A percentile compares a stretch with the other conserved stretches of the same genome.
These are phyloP conservation scores for Octonoba sinensis DNA, from an alignment of 2,888 invertebrate genomes.

Conservation along the genomic window DNA sequence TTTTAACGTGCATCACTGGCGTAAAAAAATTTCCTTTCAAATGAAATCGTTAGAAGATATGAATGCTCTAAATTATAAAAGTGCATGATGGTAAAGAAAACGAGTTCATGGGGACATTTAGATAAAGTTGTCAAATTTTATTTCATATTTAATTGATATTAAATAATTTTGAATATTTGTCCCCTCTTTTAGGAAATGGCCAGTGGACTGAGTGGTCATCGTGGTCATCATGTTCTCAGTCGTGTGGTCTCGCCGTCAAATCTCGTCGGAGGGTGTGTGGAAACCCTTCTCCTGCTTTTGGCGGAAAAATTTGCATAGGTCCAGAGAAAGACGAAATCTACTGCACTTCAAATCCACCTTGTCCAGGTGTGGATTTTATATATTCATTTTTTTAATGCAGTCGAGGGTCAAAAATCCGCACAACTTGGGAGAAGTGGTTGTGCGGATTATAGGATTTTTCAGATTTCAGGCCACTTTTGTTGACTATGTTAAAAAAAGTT, in stretches of 20 bases:
- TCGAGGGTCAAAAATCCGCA: too few species aligned
- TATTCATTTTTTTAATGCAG: neutral
- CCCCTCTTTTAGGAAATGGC: slow-evolving; percentile 77
- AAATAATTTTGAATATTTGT: neutral
- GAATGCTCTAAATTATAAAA: neutral
- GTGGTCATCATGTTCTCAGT: slow-evolving; percentile 89
- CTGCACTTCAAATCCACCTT: slow-evolving; percentile 86
- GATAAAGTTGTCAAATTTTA: neutral
- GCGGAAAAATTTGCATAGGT: slow-evolving; percentile 89
- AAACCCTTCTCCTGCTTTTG: slow-evolving; percentile 87
- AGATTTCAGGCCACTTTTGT: too few species aligned
- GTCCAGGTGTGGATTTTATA: slow-evolving; percentile 72
- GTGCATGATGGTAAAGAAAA: neutral
- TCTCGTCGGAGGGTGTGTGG: slow-evolving; percentile 84
- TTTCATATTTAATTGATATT: neutral
- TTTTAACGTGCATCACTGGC: neutral
- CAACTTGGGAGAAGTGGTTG: too few species aligned
- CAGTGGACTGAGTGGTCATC: slow-evolving; percentile 93
- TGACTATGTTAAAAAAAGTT: too few species aligned
- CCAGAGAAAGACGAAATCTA: slow-evolving; percentile 83
- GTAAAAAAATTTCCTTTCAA: neutral
- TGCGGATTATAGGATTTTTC: too few species aligned
- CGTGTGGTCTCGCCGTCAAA: slow-evolving; percentile 87
- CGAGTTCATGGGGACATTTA: neutral
- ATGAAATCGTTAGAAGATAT: neutral